phyloP scores from a whole-genome alignment of 1,140 invertebrate genomes.

The Hyposmocoma kahamanoa region DNA sequence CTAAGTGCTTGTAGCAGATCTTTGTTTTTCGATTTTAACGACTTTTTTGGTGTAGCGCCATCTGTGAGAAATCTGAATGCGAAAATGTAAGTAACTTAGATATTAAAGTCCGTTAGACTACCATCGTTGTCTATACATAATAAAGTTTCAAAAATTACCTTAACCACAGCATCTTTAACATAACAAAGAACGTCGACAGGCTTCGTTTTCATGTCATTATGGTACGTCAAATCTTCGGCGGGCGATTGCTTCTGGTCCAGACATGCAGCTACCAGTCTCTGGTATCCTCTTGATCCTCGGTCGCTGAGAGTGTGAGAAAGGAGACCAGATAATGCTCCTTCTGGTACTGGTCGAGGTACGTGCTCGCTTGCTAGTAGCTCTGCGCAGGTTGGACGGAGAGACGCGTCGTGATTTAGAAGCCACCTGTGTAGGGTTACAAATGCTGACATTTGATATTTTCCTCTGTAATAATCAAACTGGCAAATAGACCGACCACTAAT shows the following conservation, averaged over 20 bases:
- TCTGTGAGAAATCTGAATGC: too few species aligned
- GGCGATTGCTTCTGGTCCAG: conserved; percentile 35
- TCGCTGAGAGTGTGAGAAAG: conserved; percentile 65
- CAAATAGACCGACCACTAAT: too few species aligned
- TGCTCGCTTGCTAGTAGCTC: conserved; percentile 88
- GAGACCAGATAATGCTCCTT: conserved; percentile 85
- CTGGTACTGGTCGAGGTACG: conserved; percentile 87
- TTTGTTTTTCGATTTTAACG: too few species aligned
- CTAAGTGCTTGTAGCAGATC: too few species aligned
- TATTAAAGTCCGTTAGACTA: too few species aligned
- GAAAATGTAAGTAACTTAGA: too few species aligned
- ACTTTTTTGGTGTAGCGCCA: too few species aligned
- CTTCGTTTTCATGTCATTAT: conserved; percentile 32
- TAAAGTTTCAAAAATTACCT: too few species aligned
- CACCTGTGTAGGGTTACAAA: conserved; percentile 76
- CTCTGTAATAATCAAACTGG: too few species aligned
- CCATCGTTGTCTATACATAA: too few species aligned
- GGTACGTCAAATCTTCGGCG: conserved; percentile 50
- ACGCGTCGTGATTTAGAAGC: conserved; percentile 90
- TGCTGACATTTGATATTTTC: too few species aligned
- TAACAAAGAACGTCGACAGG: conserved; percentile 22
- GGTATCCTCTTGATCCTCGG: conserved; percentile 34
- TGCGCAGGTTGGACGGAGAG: conserved; percentile 85
- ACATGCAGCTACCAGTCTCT: conserved; percentile 39
- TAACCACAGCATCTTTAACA: conserved; percentile 38